Evolutionary conservation across 2,797 vertebrate species (phyloP).

Genomic region (Periophthalmus magnuspinnatus): DNA sequence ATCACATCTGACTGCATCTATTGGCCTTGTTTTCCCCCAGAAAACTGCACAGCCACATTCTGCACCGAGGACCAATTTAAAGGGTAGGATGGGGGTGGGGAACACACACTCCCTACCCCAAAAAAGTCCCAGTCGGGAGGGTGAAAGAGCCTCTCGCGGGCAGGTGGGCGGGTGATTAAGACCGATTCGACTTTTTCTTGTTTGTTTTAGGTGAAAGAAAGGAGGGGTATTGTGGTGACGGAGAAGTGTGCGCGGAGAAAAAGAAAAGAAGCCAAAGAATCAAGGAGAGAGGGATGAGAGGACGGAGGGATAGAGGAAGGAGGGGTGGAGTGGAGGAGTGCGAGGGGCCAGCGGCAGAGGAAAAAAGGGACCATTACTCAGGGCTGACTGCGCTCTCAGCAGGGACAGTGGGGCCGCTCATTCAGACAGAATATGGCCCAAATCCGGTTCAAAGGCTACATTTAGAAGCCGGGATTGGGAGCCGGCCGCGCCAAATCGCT

Average conservation of each 20-base stretch:
- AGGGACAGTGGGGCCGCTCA: constrained; percentile 65
- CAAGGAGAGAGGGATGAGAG: constrained; percentile 35
- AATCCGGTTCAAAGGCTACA: constrained; percentile 54
- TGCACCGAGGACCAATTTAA: constrained; percentile 47
- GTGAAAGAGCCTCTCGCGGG: constrained; percentile 18
- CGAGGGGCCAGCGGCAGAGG: constrained; percentile 61
- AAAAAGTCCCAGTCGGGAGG: too few species aligned
- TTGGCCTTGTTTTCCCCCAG: constrained; percentile 54
- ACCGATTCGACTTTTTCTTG: constrained; percentile 51
- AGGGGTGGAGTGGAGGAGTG: constrained; percentile 48
- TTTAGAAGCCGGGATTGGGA: constrained; percentile 29
- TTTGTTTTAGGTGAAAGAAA: constrained; percentile 44
- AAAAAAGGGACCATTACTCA: constrained; percentile 77
- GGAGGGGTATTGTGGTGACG: constrained; percentile 20
- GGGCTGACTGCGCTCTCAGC: constrained; percentile 70
- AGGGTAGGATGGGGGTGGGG: constrained; percentile 11
- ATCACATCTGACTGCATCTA: constrained; percentile 64
- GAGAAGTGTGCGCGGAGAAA: constrained; percentile 40
- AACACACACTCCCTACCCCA: background rate
- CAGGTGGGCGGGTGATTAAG: constrained; percentile 59
- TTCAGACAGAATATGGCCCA: constrained; percentile 57
- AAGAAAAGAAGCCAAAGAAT: constrained; percentile 36
- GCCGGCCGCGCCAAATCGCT: constrained; percentile 35
- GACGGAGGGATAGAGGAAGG: constrained; percentile 21
- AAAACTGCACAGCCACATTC: constrained; percentile 47